Conservation (phyloP, 2,113 vertebrate genomes). For the Channa maculata region DNA sequence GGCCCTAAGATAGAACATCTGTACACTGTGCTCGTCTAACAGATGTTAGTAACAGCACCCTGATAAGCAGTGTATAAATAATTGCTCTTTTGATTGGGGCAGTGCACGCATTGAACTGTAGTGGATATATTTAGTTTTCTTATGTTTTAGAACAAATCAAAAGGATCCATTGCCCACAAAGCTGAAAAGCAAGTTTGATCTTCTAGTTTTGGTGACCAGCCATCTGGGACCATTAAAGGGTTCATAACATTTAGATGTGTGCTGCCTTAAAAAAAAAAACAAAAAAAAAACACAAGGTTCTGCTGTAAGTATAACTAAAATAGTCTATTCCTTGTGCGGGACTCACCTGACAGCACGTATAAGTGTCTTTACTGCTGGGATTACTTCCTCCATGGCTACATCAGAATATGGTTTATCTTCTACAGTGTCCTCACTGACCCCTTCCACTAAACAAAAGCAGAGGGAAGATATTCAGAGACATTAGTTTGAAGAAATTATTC, state of each 20-base stretch:
- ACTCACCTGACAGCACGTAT: conserved; percentile 94
- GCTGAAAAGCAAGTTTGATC: too few relatives aligned
- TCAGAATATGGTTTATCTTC: conserved; percentile 95
- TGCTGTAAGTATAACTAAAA: neutral
- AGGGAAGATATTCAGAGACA: neutral
- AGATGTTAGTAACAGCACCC: too few relatives aligned
- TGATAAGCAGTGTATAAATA: too few relatives aligned
- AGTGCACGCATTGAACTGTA: neutral
- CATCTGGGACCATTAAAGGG: too few relatives aligned
- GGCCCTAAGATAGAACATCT: too few relatives aligned
- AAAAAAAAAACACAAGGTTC: neutral
- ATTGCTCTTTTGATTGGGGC: too few relatives aligned
- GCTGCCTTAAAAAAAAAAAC: too few relatives aligned
- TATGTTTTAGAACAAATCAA: neutral
- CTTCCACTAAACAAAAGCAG: conserved; percentile 80
- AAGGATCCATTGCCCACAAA: neutral
- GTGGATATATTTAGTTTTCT: neutral
- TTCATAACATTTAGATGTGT: too few relatives aligned
- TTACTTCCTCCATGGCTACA: conserved; percentile 92
- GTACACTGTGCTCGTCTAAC: too few relatives aligned
- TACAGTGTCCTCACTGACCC: conserved; percentile 85
- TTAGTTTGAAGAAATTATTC: neutral
- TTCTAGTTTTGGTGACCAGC: too few relatives aligned
- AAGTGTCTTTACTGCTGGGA: conserved; percentile 93
- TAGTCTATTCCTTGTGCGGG: neutral